Conservation (phyloP, 1,140 invertebrate genomes). For the Drosophila saltans region DNA sequence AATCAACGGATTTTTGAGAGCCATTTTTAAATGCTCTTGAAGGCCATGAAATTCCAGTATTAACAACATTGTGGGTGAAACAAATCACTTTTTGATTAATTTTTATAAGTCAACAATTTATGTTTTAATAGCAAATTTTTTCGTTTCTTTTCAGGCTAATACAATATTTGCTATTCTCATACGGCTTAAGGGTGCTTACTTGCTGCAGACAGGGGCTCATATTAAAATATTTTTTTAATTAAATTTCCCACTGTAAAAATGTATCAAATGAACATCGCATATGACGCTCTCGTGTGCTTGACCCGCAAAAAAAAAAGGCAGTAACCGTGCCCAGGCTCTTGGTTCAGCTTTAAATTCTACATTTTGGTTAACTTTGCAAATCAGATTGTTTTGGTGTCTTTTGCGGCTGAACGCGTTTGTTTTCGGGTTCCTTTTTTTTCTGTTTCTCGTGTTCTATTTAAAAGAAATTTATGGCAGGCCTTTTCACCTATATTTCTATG, state of each 20-base stretch:
- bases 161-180: no score
- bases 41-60: neutral
- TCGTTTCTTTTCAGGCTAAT: neutral
- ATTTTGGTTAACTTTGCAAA: constrained; percentile 40
- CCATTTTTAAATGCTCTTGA: neutral
- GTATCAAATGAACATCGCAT: neutral
- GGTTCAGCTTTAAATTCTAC: constrained; percentile 13
- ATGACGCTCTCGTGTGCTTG: neutral
- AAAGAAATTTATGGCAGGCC: constrained; percentile 44
- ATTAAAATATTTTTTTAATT: constrained; percentile 3
- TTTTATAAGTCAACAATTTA: neutral
- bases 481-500: constrained; percentile 6
- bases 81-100: neutral
- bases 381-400: constrained; percentile 57
- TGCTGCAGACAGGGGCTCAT: neutral
- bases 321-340: neutral
- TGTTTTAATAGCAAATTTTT: neutral
- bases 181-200: neutral
- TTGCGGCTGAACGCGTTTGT: constrained; percentile 56
- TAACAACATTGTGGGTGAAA: neutral
- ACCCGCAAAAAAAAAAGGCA: neutral
- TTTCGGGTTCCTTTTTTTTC: neutral
- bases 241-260: neutral
- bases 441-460: constrained; percentile 29
- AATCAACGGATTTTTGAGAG: neutral